Conservation (phyloP, 1,140 invertebrate genomes). For the Chelonus insularis region DNA sequence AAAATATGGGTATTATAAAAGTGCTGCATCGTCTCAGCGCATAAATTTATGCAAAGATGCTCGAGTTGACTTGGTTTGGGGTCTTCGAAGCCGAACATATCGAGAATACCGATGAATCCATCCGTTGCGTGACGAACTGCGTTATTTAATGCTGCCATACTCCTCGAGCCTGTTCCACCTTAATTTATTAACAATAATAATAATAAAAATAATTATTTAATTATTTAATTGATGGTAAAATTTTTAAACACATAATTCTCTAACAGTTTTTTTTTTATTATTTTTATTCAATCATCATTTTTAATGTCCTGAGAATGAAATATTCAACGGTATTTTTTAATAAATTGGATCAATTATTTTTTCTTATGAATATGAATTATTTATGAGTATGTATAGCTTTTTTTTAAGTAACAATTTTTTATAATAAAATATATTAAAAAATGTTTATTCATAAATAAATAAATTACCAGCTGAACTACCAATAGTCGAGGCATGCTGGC, state of each 20-base stretch:
- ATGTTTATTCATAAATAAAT: background rate
- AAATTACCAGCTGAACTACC: slow-evolving; percentile 67
- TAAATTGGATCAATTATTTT: too few species aligned
- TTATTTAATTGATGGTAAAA: slow-evolving; percentile 13
- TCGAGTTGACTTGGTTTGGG: slow-evolving; percentile 87
- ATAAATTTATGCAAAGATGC: slow-evolving; percentile 92
- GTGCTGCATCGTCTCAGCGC: slow-evolving; percentile 96
- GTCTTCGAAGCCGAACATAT: slow-evolving; percentile 96
- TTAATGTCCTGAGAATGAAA: too few species aligned
- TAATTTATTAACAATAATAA: slow-evolving; percentile 2
- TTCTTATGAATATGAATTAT: too few species aligned
- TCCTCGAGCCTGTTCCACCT: slow-evolving; percentile 78
- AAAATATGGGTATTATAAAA: slow-evolving; percentile 97
- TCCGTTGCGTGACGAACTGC: slow-evolving; percentile 91
- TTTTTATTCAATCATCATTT: too few species aligned
- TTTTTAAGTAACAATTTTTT: too few species aligned
- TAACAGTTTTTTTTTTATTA: too few species aligned
- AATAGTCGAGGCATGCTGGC: slow-evolving; percentile 85
- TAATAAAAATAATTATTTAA: slow-evolving; percentile 3
- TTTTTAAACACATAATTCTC: too few species aligned
- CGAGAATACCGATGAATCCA: slow-evolving; percentile 91
- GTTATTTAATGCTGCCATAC: slow-evolving; percentile 89
- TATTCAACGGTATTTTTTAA: too few species aligned
- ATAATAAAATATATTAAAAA: too few species aligned
- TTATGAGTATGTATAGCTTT: too few species aligned